Base-by-base conservation (phyloP, 2,888 invertebrate species). In the Nycteola revayana region DNA sequence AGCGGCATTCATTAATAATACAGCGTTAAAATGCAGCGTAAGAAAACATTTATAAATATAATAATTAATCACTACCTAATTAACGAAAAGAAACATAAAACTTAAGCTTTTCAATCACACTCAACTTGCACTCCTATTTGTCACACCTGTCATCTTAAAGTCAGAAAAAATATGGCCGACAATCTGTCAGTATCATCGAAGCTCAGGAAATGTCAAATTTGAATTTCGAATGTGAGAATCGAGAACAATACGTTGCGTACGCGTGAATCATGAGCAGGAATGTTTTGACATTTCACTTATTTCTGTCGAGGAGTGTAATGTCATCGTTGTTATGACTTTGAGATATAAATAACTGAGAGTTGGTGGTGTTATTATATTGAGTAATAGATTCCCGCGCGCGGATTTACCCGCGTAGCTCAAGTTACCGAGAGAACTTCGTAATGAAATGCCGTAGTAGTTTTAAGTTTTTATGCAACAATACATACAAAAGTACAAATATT, bases 121-220 rank as follows among this genome's bases (percentile, higher is more conserved):
- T 9, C 25, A 20, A 10, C n/a, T 38, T 34, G 17, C 22, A 36
- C 40, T 51, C 11, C 23, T 8, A 49, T 50, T 52, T 41, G 36
- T 54, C 52, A 52, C 49, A 49, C 44, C 59, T 66, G 65, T 60
- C 65, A 60, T 56, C 59, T 53, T 42, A 32, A 49, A 53, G 11
- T 41, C 22, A 37, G 49, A 50, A 51, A 26, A 24, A 52, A 60
- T 36, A 58, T 59, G 46, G 49, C 45, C 32, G 43, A 40, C 60
- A 49, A 73, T 75, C 64, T 64, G 67, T 75, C 71, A 66, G 36
- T 57, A 69, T 60, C 62, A 35, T 4, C 56, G 42, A 32, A 32
- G 56, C 62, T 59, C 61, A 67, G 62, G 63, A 66, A 62, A 67
- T 43, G 59, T 73, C 64, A 68, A 58, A 75, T 75, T 75, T 73